Base-by-base conservation (phyloP, 1,140 invertebrate species). In the Rhagoletis zephyria region DNA sequence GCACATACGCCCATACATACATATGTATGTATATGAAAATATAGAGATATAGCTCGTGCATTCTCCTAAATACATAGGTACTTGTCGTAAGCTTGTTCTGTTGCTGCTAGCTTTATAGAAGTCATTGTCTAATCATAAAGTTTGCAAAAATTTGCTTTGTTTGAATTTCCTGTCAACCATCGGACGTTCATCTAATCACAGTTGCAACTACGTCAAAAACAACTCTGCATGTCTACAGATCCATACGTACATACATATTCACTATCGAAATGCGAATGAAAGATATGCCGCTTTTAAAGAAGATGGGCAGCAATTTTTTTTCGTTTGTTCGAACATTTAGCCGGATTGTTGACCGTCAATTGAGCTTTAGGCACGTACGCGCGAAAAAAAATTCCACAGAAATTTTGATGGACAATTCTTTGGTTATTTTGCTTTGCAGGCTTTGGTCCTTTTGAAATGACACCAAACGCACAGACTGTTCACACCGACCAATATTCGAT, bases 351-450 rank as follows among this genome's bases (percentile, higher is more conserved):
- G 10, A 14, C 42, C 30, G 67, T 4, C 40, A 74, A 74, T 42
- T 16, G 42, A 14, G 67, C 6, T 74, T 74, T 45, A 74, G 67
- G 3, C 67, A 74, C 67, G 67, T 42, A 74, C 67, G 67, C 67
- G 42, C 19, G 12, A 45, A 74, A 67, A 67, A 56, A 48, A 74
- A 74, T 74, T 74, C 67, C 42, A 74, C 42, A 42, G 42, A 74
- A 74, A 67, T 9, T 74, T 74, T 74, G 67, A 74, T 45, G 64
- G 64, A 12, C 40, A 42, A 30, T 10, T 40, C 10, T 67, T 67
- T 40, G 9, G 9, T 30, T 40, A 42, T 42, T 67, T 67, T 67
- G 30, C 30, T 30, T 67, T 19, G 40, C 64, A 42, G 7, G 9
- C 19, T 67, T 10, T 42, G 64, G 64, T 40, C 64, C 9, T 67